A percentile compares a stretch with the other conserved stretches of the same genome.
phyloP scores from a whole-genome alignment of 35 echinoderm and acorn worm genomes.

The Ophioderma brevispina region DNA sequence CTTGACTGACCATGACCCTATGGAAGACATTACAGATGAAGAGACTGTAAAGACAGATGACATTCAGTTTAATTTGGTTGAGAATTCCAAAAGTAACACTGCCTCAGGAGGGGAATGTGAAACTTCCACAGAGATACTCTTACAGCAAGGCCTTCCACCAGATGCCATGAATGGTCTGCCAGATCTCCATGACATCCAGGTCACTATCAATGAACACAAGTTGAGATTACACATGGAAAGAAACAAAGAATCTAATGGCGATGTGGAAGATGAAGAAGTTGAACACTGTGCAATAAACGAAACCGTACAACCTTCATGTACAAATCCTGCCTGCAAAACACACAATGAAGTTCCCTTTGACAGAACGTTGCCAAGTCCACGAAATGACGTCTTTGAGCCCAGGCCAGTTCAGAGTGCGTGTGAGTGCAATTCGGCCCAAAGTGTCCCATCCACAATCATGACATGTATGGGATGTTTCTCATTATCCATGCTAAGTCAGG shows the following conservation, averaged over 20 bases:
- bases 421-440: conserved; percentile 27
- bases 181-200: background rate
- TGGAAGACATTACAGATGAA: background rate
- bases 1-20: background rate
- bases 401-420: background rate
- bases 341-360: background rate
- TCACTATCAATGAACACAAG: conserved; percentile 10
- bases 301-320: background rate
- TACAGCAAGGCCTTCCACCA: background rate
- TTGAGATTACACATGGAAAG: background rate
- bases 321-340: background rate
- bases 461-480: conserved; percentile 82
- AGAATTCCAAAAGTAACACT: background rate
- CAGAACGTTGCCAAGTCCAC: conserved; percentile 18
- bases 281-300: background rate
- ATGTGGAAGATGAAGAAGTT: background rate
- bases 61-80: background rate
- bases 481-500: conserved; percentile 65
- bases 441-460: background rate
- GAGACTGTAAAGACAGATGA: background rate
- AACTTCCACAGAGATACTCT: background rate
- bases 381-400: conserved; percentile 6
- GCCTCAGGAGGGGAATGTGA: background rate
- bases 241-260: background rate
- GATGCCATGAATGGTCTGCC: background rate